A percentile compares a stretch with the other conserved stretches of the same genome.
Conservation (phyloP, 2,113 vertebrate genomes). For the Heterotis niloticus region DNA sequence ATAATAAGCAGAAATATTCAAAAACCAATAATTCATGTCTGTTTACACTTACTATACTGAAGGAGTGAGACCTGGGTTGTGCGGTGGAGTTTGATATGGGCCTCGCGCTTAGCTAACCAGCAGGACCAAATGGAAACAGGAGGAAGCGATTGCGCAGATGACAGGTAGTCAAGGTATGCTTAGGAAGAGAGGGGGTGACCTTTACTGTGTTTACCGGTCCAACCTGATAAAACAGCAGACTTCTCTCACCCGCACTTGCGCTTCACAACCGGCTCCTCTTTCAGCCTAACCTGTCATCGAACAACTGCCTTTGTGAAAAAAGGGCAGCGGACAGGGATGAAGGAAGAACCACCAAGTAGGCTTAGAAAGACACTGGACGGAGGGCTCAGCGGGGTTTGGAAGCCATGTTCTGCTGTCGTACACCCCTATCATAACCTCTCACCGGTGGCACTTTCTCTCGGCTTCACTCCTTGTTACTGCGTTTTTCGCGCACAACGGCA, state of each 20-base stretch:
- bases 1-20: too few relatives aligned
- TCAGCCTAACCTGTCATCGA: constrained; percentile 14
- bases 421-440: too few relatives aligned
- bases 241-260: neutral
- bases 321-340: too few relatives aligned
- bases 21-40: neutral
- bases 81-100: neutral
- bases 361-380: too few relatives aligned
- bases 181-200: neutral
- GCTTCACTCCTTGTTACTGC: too few relatives aligned
- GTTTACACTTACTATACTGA: neutral
- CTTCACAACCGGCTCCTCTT: neutral
- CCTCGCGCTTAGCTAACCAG: neutral
- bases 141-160: neutral
- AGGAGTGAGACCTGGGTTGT: neutral
- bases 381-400: too few relatives aligned
- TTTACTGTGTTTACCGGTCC: neutral
- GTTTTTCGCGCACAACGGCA: too few relatives aligned
- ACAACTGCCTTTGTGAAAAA: too few relatives aligned
- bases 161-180: neutral
- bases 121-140: neutral
- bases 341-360: neutral
- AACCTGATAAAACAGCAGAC: neutral
- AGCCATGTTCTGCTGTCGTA: too few relatives aligned
- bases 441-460: too few relatives aligned